These are phyloP conservation scores for Sarcophaga carnaria DNA, from an alignment of 2,888 invertebrate species.

Conservation along the genomic window DNA sequence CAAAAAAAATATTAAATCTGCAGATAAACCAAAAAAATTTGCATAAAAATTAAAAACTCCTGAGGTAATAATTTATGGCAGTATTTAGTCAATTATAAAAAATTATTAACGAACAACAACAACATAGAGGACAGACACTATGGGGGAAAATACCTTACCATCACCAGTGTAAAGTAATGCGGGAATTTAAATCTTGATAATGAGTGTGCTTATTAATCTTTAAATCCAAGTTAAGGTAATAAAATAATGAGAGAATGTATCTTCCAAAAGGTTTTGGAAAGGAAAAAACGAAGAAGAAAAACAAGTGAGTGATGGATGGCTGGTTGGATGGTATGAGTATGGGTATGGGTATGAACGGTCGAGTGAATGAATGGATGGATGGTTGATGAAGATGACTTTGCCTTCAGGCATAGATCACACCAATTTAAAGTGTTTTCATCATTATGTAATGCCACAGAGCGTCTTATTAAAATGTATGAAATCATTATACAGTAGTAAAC, in stretches of 20 bases:
- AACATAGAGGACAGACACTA: not conserved
- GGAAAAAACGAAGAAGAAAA: not conserved
- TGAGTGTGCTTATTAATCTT: constrained; percentile 58
- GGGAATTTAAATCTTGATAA: constrained; percentile 56
- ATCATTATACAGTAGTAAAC: constrained; percentile 44
- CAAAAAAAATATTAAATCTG: not conserved
- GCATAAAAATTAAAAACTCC: constrained; percentile 57
- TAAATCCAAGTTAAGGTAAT: constrained; percentile 60
- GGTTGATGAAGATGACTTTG: constrained; percentile 42
- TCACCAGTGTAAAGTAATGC: not conserved
- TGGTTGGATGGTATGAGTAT: not conserved
- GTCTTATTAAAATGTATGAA: constrained; percentile 20
- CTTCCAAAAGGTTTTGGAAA: constrained; percentile 25
- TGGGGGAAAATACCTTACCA: not conserved
- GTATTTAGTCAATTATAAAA: constrained; percentile 57
- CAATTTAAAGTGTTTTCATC: constrained; percentile 46
- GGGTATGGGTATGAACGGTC: not conserved
- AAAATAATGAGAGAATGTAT: constrained; percentile 57
- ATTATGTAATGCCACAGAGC: not conserved
- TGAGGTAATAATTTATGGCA: constrained; percentile 48
- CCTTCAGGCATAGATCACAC: constrained; percentile 54
- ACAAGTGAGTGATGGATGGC: not conserved
- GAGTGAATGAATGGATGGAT: not conserved
- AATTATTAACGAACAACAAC: not conserved
- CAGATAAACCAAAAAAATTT: constrained; percentile 31